Percentiles rank a stretch among this genome's conserved stretches.
Conservation (phyloP, 2,888 invertebrate species). For the Latrodectus hesperus region DNA sequence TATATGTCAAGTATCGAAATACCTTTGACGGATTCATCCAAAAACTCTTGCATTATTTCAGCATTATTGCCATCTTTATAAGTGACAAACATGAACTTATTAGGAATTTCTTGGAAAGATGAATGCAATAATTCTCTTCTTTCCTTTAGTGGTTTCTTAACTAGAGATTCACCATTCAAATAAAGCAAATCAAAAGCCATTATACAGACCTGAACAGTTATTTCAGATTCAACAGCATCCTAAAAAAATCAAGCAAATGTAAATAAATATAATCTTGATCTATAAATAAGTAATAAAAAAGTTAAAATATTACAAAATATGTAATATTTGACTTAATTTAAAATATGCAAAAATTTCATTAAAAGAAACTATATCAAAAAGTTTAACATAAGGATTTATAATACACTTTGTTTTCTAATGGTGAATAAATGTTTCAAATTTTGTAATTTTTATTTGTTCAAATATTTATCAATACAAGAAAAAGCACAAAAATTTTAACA, state of each 20-base stretch:
- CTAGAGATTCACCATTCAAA: slow-evolving; percentile 89
- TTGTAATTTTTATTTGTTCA: too few relatives aligned
- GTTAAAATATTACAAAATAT: too few relatives aligned
- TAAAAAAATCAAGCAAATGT: slow-evolving; percentile 72
- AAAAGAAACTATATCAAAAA: neutral
- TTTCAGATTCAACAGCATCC: slow-evolving; percentile 84
- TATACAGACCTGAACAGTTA: slow-evolving; percentile 93
- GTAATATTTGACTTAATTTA: neutral
- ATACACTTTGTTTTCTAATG: too few relatives aligned
- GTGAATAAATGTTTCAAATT: too few relatives aligned
- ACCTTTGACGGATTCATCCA: slow-evolving; percentile 95
- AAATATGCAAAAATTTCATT: neutral
- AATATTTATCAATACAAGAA: too few relatives aligned
- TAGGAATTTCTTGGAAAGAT: slow-evolving; percentile 81
- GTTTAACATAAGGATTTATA: too few relatives aligned
- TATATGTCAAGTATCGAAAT: slow-evolving; percentile 5
- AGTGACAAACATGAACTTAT: slow-evolving; percentile 92
- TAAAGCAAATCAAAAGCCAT: slow-evolving; percentile 97
- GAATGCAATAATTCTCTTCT: slow-evolving; percentile 84
- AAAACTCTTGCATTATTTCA: slow-evolving; percentile 94
- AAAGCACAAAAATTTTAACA: too few relatives aligned
- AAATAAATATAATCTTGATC: neutral
- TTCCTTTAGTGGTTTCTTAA: slow-evolving; percentile 83
- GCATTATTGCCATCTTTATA: slow-evolving; percentile 86
- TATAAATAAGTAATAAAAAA: neutral